Evolutionary conservation across 2,888 invertebrate species (phyloP), one percentile per base, ranked within the genome.

Genomic region (Protodeltote pygarga): DNA sequence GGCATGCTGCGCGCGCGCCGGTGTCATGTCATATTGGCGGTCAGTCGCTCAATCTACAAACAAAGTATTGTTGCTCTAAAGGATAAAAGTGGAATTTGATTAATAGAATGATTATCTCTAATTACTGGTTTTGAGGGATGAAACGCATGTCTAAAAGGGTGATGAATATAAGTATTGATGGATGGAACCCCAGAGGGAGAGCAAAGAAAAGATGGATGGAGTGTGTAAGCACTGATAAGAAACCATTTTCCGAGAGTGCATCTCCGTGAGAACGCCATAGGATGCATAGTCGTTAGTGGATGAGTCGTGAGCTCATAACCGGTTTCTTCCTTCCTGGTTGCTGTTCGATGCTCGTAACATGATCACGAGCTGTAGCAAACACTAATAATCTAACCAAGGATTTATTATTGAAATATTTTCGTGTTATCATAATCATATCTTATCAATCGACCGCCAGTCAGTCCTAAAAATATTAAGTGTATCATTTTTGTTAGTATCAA

Each of bases 1-100:
- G 44, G 48, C 38, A 65, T 65, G 45, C 28, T 4, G 46, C 51
- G 50, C 37, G 24, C 23, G 41, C 55, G 45, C 39, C 38, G 17
- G 54, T 58, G 65, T 61, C 60, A 65, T 60, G 54, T 70, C 66
- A 64, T n/a, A n/a, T n/a, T n/a, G n/a, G n/a, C n/a, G n/a, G n/a
- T n/a, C n/a, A n/a, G n/a, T n/a, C 49, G 54, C 47, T 40, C 40
- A 23, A 19, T 35, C 44, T 49, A 24, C 25, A 24, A 6, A 15
- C 41, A 28, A n/a, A 25, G 31, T 38, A 35, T 24, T 21, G 19
- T 10, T 39, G 27, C 28, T n/a, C n/a, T n/a, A n/a, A n/a, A n/a
- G n/a, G n/a, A n/a, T n/a, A n/a, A n/a, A n/a, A n/a, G n/a, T n/a
- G n/a, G n/a, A 21, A 44, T 24, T n/a, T 25, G 21, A 27, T 42